Evolutionary conservation across 1,140 invertebrate genomes (phyloP).

Genomic region (Hesperophylax magnus): DNA sequence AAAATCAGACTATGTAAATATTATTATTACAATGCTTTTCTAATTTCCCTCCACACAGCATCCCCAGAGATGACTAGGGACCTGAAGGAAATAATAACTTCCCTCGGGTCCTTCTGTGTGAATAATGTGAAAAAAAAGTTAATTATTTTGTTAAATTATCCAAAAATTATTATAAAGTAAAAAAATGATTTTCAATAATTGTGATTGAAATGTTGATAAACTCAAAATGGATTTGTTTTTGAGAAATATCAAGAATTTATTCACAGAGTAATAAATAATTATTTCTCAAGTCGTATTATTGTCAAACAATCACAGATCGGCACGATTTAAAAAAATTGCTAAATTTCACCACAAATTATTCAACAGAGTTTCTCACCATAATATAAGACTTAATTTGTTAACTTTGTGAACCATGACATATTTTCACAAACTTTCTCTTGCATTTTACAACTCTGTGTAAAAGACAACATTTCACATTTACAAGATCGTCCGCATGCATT

Average conservation of each 20-base stretch:
- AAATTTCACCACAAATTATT: background rate
- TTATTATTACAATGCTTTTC: background rate
- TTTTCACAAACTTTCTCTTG: too few species aligned
- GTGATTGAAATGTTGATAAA: background rate
- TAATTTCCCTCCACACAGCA: background rate
- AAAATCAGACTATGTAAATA: background rate
- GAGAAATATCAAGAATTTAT: conserved; percentile 19
- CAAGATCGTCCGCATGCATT: too few species aligned
- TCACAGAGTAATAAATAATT: conserved; percentile 17
- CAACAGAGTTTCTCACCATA: background rate
- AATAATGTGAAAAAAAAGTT: background rate
- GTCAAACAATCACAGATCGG: background rate
- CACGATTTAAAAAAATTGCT: background rate
- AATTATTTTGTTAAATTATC: background rate
- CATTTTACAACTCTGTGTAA: too few species aligned
- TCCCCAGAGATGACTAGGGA: background rate
- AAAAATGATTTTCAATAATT: background rate
- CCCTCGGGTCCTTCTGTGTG: background rate
- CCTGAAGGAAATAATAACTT: background rate
- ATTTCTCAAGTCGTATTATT: conserved; percentile 2
- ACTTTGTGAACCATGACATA: too few species aligned
- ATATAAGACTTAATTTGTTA: background rate
- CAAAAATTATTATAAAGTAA: background rate
- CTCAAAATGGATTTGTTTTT: conserved; percentile 1
- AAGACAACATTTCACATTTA: too few species aligned